Percentiles rank a stretch among this genome's conserved stretches.
Conservation (phyloP, 2,113 vertebrate genomes). For the Pyxicephalus adspersus region DNA sequence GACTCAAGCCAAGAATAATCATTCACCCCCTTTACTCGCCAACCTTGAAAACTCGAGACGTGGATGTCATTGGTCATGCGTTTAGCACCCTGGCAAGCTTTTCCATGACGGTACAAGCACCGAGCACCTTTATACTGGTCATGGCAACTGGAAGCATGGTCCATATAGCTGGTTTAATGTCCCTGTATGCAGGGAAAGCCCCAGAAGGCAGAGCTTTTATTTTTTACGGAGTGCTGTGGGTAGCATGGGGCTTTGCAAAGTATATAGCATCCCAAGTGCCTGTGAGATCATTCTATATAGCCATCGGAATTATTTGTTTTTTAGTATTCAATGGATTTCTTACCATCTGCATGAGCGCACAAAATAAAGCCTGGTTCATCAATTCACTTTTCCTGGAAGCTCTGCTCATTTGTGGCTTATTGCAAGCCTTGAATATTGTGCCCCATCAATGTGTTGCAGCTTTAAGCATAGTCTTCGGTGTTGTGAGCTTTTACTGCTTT, state of each 20-base stretch:
- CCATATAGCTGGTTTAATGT: conserved; percentile 75
- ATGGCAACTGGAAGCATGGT: conserved; percentile 78
- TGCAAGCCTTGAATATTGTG: conserved; percentile 73
- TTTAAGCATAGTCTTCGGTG: conserved; percentile 79
- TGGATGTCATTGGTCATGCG: conserved; percentile 78
- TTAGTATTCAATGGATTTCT: conserved; percentile 83
- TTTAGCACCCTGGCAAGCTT: conserved; percentile 81
- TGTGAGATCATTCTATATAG: conserved; percentile 72
- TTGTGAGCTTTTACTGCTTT: conserved; percentile 89
- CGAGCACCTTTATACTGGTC: conserved; percentile 74
- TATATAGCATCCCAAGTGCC: conserved; percentile 71
- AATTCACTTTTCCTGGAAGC: conserved; percentile 79
- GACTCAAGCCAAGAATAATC: conserved; percentile 70
- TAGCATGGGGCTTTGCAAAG: conserved; percentile 81
- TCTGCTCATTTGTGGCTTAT: conserved; percentile 79
- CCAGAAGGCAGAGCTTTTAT: conserved; percentile 84
- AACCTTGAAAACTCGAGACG: conserved; percentile 82
- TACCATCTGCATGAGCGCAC: conserved; percentile 74
- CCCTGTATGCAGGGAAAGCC: conserved; percentile 84
- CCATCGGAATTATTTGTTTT: conserved; percentile 78
- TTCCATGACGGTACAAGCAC: conserved; percentile 72
- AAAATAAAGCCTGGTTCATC: conserved; percentile 78
- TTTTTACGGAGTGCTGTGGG: conserved; percentile 83
- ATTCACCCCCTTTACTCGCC: conserved; percentile 74
- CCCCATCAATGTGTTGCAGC: conserved; percentile 78